These are phyloP conservation scores for Cryptoprocta ferox DNA, from an alignment of 2,797 vertebrate species.

Conservation along the genomic window DNA sequence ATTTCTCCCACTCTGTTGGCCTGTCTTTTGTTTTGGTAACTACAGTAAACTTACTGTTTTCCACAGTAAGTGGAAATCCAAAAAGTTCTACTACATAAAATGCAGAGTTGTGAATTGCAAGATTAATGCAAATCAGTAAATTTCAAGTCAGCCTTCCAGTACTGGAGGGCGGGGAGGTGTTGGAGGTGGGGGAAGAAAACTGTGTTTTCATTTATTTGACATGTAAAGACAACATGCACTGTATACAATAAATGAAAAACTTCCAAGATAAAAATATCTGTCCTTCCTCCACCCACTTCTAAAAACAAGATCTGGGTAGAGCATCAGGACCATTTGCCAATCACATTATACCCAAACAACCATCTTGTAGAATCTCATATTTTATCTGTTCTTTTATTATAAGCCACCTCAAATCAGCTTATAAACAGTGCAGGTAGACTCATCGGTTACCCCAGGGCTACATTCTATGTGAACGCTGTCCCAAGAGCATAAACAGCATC, in stretches of 20 bases:
- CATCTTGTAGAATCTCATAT: background rate
- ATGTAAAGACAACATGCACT: background rate
- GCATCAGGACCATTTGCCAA: background rate
- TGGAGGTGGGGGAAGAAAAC: background rate
- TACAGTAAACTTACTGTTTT: background rate
- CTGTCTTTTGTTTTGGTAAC: background rate
- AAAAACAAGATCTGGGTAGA: background rate
- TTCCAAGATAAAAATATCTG: background rate
- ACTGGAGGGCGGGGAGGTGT: accelerated
- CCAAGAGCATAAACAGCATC: background rate
- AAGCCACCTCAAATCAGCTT: background rate
- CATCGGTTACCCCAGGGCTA: background rate
- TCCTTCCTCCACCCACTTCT: background rate
- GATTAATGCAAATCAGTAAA: background rate
- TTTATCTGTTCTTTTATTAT: background rate
- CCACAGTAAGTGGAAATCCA: background rate
- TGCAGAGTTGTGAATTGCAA: background rate
- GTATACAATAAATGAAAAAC: background rate
- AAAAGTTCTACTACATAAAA: conserved; percentile 8
- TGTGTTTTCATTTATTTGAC: background rate
- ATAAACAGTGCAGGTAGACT: background rate
- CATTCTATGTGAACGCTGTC: background rate
- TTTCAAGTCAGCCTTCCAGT: background rate
- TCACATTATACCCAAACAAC: background rate
- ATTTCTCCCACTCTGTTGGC: background rate